Evolutionary conservation across 2,113 vertebrate species (phyloP).

Genomic region (Coreoperca whiteheadi): DNA sequence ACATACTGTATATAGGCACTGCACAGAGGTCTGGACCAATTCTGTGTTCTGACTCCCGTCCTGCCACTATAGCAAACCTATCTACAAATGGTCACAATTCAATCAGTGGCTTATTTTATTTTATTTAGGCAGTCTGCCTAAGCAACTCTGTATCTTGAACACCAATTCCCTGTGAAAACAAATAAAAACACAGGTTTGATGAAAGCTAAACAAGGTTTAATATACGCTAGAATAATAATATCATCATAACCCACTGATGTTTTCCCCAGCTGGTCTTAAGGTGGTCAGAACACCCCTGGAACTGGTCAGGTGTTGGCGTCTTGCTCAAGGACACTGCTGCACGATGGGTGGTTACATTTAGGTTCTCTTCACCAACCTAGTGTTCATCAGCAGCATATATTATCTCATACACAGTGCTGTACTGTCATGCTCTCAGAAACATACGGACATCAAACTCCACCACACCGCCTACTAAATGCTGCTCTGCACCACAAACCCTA

Average conservation of each 20-base stretch:
- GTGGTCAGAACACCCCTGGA: neutral
- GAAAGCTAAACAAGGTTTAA: neutral
- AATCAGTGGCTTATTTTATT: conserved; percentile 11
- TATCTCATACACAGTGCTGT: conserved; percentile 25
- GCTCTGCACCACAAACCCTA: conserved; percentile 64
- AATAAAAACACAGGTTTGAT: neutral
- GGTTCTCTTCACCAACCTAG: neutral
- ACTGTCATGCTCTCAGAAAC: conserved; percentile 27
- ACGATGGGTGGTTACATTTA: neutral
- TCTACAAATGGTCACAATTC: conserved; percentile 8
- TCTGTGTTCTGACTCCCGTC: neutral
- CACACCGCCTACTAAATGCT: conserved; percentile 50
- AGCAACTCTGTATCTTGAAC: neutral
- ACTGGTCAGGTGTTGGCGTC: neutral
- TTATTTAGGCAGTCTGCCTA: neutral
- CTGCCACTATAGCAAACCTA: neutral
- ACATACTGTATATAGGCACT: conserved; percentile 46
- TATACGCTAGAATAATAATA: neutral
- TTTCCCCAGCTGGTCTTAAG: neutral
- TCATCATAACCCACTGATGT: neutral
- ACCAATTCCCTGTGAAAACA: neutral
- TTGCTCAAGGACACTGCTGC: neutral
- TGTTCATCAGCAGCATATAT: conserved; percentile 21
- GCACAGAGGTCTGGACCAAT: conserved; percentile 39
- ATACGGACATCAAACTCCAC: conserved; percentile 53